phyloP scores from a whole-genome alignment of 2,888 invertebrate species.

The Criorhina ranunculi region DNA sequence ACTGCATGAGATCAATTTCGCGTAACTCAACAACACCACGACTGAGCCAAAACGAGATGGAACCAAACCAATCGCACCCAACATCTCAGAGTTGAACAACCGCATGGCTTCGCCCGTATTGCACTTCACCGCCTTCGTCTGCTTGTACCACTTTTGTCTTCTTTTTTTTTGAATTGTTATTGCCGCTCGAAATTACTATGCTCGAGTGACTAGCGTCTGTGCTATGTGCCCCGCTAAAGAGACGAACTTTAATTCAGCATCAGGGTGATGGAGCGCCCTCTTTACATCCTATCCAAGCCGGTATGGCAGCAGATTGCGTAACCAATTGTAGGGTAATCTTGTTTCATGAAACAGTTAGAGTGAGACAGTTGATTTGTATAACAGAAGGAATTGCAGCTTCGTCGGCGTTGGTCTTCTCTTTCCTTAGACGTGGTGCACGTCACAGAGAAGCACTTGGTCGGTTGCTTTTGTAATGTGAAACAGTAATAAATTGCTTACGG shows the following conservation, averaged over 20 bases:
- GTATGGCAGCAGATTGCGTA: constrained; percentile 65
- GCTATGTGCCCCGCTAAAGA: constrained; percentile 27
- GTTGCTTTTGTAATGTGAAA: constrained; percentile 46
- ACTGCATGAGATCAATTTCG: no score
- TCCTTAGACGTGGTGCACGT: constrained; percentile 41
- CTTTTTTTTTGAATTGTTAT: constrained; percentile 55
- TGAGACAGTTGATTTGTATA: constrained; percentile 27
- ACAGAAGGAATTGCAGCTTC: constrained; percentile 13
- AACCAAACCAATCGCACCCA: constrained; percentile 33
- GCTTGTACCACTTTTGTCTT: constrained; percentile 58
- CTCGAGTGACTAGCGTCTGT: constrained; percentile 49
- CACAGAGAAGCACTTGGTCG: constrained; percentile 43
- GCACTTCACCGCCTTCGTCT: constrained; percentile 18
- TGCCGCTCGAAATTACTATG: constrained; percentile 51
- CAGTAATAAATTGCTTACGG: constrained; percentile 44
- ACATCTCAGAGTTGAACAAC: constrained; percentile 65
- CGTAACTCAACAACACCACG: constrained; percentile 11
- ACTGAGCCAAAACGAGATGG: constrained; percentile 40
- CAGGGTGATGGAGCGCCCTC: constrained; percentile 69
- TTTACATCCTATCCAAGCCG: constrained; percentile 61
- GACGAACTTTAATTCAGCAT: constrained; percentile 59
- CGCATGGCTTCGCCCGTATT: constrained; percentile 53
- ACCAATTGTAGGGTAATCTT: constrained; percentile 62
- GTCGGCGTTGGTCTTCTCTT: constrained; percentile 28
- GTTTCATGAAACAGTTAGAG: constrained; percentile 49